phyloP scores from a whole-genome alignment of 2,113 vertebrate genomes.

The Ivindomyrus marchei region DNA sequence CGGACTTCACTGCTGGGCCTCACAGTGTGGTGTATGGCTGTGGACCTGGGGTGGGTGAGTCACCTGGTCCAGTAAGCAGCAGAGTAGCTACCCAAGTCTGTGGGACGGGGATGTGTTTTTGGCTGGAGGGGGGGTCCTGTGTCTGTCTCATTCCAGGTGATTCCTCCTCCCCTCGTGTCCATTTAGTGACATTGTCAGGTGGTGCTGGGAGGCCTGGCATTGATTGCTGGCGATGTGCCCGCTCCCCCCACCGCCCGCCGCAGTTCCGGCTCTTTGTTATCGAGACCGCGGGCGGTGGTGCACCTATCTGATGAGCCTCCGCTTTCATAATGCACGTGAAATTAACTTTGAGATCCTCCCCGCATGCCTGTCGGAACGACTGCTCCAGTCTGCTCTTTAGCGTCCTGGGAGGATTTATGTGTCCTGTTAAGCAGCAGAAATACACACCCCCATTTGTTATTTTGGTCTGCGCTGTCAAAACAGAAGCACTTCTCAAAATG shows the following conservation, averaged over 20 bases:
- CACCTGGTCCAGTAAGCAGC: neutral
- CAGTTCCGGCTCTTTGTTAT: neutral
- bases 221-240: neutral
- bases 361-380: neutral
- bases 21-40: neutral
- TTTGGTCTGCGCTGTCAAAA: neutral
- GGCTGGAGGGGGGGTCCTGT: neutral
- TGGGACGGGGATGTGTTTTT: neutral
- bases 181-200: neutral
- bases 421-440: neutral
- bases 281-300: neutral
- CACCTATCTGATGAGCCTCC: neutral
- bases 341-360: conserved; percentile 4
- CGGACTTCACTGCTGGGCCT: neutral
- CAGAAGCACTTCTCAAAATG: neutral
- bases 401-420: neutral
- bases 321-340: neutral
- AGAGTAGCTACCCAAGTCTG: neutral
- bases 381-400: neutral
- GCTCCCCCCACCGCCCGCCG: neutral
- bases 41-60: neutral
- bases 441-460: neutral
- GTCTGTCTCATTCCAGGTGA: neutral
- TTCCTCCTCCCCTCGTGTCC: neutral
- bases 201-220: neutral